Percentiles rank a stretch among this genome's conserved stretches.
Conservation (phyloP, 2,797 vertebrate genomes). For the Luscinia megarhynchos region DNA sequence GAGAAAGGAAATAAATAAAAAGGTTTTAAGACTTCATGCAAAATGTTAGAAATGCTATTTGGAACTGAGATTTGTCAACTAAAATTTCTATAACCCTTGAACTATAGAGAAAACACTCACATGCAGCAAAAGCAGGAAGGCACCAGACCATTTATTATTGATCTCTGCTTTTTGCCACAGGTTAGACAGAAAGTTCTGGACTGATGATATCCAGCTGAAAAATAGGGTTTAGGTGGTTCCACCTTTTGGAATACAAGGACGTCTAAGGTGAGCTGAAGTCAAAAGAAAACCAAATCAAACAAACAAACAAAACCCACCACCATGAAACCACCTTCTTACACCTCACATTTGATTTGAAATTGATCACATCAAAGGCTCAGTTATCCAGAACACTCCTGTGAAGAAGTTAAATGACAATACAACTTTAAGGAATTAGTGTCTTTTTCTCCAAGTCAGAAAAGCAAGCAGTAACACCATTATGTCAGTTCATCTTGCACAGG, state of each 20-base stretch:
- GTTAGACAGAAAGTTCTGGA: conserved; percentile 9
- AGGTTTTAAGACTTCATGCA: conserved; percentile 60
- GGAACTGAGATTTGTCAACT: conserved; percentile 59
- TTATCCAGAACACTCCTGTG: not conserved
- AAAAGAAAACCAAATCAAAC: not conserved
- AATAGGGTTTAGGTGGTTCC: not conserved
- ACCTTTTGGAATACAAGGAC: not conserved
- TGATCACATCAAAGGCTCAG: not conserved
- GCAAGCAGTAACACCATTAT: not conserved
- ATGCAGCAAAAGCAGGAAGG: not conserved
- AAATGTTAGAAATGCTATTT: conserved; percentile 53
- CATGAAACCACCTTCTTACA: not conserved
- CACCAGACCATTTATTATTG: not conserved
- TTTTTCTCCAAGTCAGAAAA: not conserved
- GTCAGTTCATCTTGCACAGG: not conserved
- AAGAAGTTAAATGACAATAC: not conserved
- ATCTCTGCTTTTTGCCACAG: conserved; percentile 31
- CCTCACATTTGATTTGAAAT: not conserved
- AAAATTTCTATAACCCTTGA: conserved; percentile 56
- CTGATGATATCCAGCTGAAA: not conserved
- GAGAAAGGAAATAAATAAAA: conserved; percentile 62
- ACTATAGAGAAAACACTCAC: conserved; percentile 22
- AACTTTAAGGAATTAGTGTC: not conserved
- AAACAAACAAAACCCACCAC: not conserved
- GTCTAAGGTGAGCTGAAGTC: not conserved